Evolutionary conservation across 2,113 vertebrate species (phyloP).

Genomic region (Polyodon spathula): DNA sequence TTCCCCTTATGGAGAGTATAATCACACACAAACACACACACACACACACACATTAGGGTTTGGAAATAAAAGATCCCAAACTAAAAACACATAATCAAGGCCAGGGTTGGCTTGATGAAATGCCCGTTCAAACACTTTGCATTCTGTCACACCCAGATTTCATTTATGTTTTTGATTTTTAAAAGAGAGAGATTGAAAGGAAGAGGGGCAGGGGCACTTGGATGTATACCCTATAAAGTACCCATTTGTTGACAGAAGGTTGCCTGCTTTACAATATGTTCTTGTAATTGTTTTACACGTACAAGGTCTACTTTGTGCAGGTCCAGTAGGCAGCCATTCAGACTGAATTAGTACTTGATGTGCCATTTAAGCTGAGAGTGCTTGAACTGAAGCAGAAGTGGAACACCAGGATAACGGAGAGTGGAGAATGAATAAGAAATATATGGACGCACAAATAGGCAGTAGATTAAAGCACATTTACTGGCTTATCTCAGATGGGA

Average conservation of each 20-base stretch:
- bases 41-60: conserved; percentile 8
- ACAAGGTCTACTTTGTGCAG: conserved; percentile 26
- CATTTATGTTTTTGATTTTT: conserved; percentile 12
- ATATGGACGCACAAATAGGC: conserved; percentile 23
- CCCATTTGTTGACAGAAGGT: conserved; percentile 30
- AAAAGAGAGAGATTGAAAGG: neutral
- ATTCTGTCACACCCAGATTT: neutral
- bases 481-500: neutral
- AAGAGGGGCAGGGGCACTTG: conserved; percentile 8
- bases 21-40: conserved; percentile 6
- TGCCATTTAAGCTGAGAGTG: conserved; percentile 38
- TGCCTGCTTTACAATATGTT: neutral
- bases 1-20: conserved; percentile 31
- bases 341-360: conserved; percentile 35
- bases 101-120: neutral
- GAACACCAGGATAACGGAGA: conserved; percentile 30
- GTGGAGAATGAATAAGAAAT: conserved; percentile 10
- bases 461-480: conserved; percentile 29
- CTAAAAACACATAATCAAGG: conserved; percentile 5
- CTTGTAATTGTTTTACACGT: conserved; percentile 14
- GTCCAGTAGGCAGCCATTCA: conserved; percentile 28
- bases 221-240: conserved; percentile 21
- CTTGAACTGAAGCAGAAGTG: conserved; percentile 25
- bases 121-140: neutral
- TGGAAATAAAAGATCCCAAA: conserved; percentile 25